Base-by-base conservation (phyloP, 2,888 invertebrate species). In the Apamea sordens region DNA sequence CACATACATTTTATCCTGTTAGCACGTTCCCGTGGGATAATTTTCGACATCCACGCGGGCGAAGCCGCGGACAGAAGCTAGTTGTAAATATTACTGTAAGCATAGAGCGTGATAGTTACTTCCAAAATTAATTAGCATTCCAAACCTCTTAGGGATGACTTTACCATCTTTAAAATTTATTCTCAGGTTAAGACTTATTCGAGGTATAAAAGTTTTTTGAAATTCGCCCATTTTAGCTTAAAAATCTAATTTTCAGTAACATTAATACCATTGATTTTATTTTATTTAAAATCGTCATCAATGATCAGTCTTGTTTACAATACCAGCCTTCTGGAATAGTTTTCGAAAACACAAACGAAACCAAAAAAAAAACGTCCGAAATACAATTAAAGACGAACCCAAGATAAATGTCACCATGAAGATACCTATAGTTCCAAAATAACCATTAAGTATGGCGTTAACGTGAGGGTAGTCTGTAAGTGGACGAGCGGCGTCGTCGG, bases 381-480 rank as follows among this genome's bases (percentile, higher is more conserved):
- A 86, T 47, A 73, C 53, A 88, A 88, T 80, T 88, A 75, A 88
- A 75, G 69, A 67, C 72, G 21, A 84, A 68, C 73, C 32, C 61
- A 80, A 73, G 82, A 77, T 61, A 79, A 79, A 75, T 82, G 82
- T 79, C 86, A 80, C 77, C 61, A 85, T 86, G 56, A 77, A 83
- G 84, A 84, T 89, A 80, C 36, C 47, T 84, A 90, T 89, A 89
- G 89, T 89, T 90, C 84, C 90, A 89, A 90, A 91, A 92, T 90
- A 92, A 92, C 91, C 93, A 94, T 94, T 94, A 94, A 94, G 92
- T 93, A 92, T 89, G 88, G 91, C 91, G 90, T 92, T 93, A 92
- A 92, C 90, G 92, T 92, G 92, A 92, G 92, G 92, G 89, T 90
- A 91, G 90, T 90, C 89, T 89, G 86, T 86, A 83, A 88, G 89